These are phyloP conservation scores for Invenusta paracnida DNA, from an alignment of 2,888 invertebrate genomes.

Conservation along the genomic window DNA sequence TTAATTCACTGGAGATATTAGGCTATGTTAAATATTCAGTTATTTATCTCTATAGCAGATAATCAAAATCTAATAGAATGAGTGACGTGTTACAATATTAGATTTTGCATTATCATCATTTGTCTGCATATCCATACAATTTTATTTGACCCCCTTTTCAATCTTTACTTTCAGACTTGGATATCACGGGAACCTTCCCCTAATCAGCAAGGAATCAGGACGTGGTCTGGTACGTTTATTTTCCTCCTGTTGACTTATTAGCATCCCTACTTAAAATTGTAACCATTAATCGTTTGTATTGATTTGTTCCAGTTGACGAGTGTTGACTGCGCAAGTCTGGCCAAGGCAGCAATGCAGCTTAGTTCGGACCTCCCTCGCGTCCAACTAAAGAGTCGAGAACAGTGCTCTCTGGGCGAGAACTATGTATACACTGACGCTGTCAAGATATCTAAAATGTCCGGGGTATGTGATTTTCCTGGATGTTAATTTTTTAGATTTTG, in stretches of 20 bases:
- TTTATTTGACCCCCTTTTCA: no score
- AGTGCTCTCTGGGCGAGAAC: constrained; percentile 38
- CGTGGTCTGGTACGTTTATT: not conserved
- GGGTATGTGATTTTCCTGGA: not conserved
- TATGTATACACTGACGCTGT: constrained; percentile 34
- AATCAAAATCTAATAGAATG: no score
- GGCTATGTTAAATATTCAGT: no score
- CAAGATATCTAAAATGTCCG: constrained; percentile 3
- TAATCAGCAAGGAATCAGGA: not conserved
- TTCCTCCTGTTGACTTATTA: no score
- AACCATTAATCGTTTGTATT: no score
- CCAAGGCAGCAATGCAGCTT: not conserved
- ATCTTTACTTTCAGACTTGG: not conserved
- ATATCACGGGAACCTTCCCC: not conserved
- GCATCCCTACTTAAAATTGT: no score
- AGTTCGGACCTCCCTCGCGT: not conserved
- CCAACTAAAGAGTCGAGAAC: constrained; percentile 21
- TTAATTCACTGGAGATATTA: no score
- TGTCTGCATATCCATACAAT: no score
- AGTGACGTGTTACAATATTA: no score
- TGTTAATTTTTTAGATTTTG: no score
- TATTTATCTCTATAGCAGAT: no score
- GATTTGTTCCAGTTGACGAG: not conserved
- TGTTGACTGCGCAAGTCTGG: not conserved
- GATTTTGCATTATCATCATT: no score